Percentiles rank a stretch among this genome's conserved stretches.
These are phyloP conservation scores for Isurus oxyrinchus DNA, from an alignment of 2,113 vertebrate species.

Conservation along the genomic window DNA sequence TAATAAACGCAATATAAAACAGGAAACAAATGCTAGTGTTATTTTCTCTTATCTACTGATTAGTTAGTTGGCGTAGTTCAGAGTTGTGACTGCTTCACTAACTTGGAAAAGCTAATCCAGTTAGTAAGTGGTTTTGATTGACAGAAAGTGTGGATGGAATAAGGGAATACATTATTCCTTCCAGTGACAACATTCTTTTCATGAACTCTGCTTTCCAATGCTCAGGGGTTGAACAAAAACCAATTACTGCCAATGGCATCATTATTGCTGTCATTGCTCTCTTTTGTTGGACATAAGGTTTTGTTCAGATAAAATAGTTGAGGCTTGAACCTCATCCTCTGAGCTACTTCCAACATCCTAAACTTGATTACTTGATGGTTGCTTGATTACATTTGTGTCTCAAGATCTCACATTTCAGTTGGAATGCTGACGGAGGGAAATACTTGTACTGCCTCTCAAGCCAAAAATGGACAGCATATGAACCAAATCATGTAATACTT, in stretches of 20 bases:
- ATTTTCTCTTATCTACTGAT: not conserved
- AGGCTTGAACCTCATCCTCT: not conserved
- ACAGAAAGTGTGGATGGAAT: not conserved
- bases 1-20: not conserved
- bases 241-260: not conserved
- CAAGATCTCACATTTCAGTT: conserved; percentile 3
- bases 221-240: not conserved
- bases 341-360: conserved; percentile 7
- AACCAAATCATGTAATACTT: not conserved
- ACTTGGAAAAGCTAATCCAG: not conserved
- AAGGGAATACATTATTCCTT: not conserved
- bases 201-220: not conserved
- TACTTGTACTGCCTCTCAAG: not conserved
- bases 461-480: not conserved
- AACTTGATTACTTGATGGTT: conserved; percentile 15
- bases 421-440: not conserved
- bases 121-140: not conserved
- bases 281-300: not conserved
- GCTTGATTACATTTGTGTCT: conserved; percentile 17
- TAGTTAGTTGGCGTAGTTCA: not conserved
- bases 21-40: not conserved
- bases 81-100: not conserved
- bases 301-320: not conserved
- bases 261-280: not conserved
- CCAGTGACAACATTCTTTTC: not conserved